Conservation (phyloP, 2,797 vertebrate genomes). For the Dendrocincla tyrannina region DNA sequence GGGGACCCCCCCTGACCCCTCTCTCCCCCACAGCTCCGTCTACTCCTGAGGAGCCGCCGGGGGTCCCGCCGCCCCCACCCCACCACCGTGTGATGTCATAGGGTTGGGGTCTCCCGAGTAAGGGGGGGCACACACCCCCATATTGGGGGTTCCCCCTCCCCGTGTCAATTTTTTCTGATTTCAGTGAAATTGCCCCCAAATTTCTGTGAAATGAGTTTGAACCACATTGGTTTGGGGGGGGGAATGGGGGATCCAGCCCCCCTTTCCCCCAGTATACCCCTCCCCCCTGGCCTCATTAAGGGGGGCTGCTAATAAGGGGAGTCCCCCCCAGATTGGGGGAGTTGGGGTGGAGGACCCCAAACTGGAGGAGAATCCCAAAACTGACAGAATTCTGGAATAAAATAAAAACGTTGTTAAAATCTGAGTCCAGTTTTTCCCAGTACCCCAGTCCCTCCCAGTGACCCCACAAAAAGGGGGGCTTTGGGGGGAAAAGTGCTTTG, state of each 20-base stretch:
- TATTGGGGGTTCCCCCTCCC: neutral
- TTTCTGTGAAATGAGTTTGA: neutral
- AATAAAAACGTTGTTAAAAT: neutral
- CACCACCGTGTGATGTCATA: neutral
- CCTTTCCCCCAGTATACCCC: neutral
- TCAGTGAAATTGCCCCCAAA: neutral
- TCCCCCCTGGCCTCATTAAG: neutral
- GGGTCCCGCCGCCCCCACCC: neutral
- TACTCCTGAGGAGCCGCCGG: neutral
- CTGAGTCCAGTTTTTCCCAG: neutral
- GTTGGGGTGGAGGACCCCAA: neutral
- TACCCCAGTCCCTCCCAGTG: neutral
- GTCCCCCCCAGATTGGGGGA: neutral
- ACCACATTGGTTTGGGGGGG: neutral
- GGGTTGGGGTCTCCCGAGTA: rapidly evolving
- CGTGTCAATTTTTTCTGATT: neutral
- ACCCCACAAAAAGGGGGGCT: neutral
- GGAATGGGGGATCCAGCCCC: neutral
- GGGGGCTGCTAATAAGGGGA: neutral
- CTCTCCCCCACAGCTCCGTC: neutral
- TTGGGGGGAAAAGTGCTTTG: neutral
- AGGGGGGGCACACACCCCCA: neutral
- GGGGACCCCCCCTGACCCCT: neutral
- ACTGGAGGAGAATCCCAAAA: neutral
- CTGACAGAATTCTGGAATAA: neutral